Evolutionary conservation across 2,113 vertebrate genomes (phyloP).

Genomic region (Mixornis gularis): DNA sequence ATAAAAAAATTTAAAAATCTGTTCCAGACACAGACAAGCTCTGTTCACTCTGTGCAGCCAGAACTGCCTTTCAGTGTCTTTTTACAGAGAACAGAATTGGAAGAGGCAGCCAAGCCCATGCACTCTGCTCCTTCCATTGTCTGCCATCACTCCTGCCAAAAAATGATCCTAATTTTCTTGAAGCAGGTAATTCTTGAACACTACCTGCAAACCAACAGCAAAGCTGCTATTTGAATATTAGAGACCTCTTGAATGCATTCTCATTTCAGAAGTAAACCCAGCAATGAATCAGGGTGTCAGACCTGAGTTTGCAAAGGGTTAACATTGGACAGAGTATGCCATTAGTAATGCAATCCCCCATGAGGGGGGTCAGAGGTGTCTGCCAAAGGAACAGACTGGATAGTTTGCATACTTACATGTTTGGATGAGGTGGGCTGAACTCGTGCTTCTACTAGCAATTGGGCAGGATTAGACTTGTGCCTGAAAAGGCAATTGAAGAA

Average conservation of each 20-base stretch:
- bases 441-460: slow-evolving; percentile 89
- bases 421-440: slow-evolving; percentile 89
- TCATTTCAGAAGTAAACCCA: background rate
- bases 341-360: background rate
- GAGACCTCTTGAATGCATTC: background rate
- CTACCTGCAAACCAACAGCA: background rate
- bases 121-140: background rate
- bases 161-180: background rate
- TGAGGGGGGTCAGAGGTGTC: slow-evolving; percentile 12
- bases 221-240: background rate
- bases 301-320: background rate
- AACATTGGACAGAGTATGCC: background rate
- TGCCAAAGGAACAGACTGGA: slow-evolving; percentile 21
- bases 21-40: background rate
- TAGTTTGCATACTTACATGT: slow-evolving; percentile 75
- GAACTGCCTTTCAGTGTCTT: background rate
- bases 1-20: background rate
- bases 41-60: background rate
- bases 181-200: background rate
- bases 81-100: background rate
- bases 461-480: slow-evolving; percentile 90
- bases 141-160: background rate
- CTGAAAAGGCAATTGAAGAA: slow-evolving; percentile 71
- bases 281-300: background rate
- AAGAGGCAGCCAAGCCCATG: background rate